Base-by-base conservation (phyloP, 2,888 invertebrate species). In the Lasioglossum leucozonium region DNA sequence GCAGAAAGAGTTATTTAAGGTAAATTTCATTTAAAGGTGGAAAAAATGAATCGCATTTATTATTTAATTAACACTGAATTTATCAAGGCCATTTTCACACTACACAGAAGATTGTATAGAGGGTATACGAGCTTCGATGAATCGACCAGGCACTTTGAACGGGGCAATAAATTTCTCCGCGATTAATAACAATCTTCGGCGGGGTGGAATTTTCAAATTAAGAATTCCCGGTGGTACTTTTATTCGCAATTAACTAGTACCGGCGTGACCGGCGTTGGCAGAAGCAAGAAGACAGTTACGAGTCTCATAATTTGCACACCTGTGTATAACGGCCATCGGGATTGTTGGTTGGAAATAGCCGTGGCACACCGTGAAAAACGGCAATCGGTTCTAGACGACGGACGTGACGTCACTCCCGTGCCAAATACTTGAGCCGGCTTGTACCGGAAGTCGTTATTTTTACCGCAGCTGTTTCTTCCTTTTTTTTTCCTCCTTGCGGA, bases 371-470 rank as follows among this genome's bases (percentile, higher is more conserved):
- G 72, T 51, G 79, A 77, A 81, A 72, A 81, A 82, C 40, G 65
- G 26, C 82, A 72, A 42, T 34, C 30, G 71, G 65, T 84, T 89
- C 85, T 85, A 85, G 88, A 88, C 82, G 78, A 78, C 89, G 91
- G 90, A 90, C 86, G 81, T 91, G 90, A 91, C 88, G 89, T 91
- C 90, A 86, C 69, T 58, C 72, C 69, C 80, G 85, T 89, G 88
- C 91, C 91, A 89, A 90, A 90, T 90, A 90, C 86, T 89, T 86
- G 82, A 71, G 62, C 69, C 58, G 55, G 26, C 83, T 79, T 73
- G 73, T 81, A 89, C 90, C 89, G 91, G 88, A 90, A 91, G 89
- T 86, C 81, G 86, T 87, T 91, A 89, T 90, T 89, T 90, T 88
- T 85, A 86, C 75, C 84, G 62, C 69, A 58, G 67, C 74, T 67